phyloP scores from a whole-genome alignment of 2,113 vertebrate species.

The Morone chrysops region DNA sequence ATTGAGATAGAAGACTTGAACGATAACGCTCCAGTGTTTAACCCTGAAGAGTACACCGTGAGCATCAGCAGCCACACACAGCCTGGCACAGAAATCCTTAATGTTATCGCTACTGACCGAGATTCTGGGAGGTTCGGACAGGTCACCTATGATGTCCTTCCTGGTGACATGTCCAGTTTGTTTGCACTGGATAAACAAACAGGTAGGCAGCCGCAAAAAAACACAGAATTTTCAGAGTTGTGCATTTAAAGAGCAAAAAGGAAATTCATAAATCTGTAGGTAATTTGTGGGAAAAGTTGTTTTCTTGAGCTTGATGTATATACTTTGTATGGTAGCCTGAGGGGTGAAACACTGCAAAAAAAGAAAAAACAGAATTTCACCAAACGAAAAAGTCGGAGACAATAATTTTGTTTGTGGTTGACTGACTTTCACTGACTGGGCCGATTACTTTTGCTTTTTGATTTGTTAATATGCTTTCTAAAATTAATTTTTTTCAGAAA shows the following conservation, averaged over 20 bases:
- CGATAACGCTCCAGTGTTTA: conserved; percentile 91
- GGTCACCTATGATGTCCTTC: conserved; percentile 87
- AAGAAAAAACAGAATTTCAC: not conserved
- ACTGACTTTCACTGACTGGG: not conserved
- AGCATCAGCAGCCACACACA: conserved; percentile 89
- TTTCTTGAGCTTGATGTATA: not conserved
- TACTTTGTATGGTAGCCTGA: not conserved
- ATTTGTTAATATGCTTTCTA: too few relatives aligned
- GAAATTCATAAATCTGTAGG: too few relatives aligned
- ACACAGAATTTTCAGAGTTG: not conserved
- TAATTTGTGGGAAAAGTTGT: too few relatives aligned
- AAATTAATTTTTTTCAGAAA: not conserved
- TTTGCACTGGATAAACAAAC: conserved; percentile 89
- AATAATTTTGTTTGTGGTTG: too few relatives aligned
- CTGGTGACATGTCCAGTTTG: conserved; percentile 85
- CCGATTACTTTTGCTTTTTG: not conserved
- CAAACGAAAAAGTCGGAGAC: not conserved
- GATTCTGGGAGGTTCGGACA: conserved; percentile 87
- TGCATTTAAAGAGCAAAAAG: too few relatives aligned
- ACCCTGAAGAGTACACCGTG: conserved; percentile 84
- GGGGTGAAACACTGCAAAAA: not conserved
- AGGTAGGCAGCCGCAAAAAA: conserved; percentile 80
- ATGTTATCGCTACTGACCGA: conserved; percentile 88
- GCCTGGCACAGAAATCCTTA: conserved; percentile 89
- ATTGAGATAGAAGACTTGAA: conserved; percentile 93